Evolutionary conservation across 2,797 vertebrate species (phyloP).

Genomic region (Ceryle rudis): DNA sequence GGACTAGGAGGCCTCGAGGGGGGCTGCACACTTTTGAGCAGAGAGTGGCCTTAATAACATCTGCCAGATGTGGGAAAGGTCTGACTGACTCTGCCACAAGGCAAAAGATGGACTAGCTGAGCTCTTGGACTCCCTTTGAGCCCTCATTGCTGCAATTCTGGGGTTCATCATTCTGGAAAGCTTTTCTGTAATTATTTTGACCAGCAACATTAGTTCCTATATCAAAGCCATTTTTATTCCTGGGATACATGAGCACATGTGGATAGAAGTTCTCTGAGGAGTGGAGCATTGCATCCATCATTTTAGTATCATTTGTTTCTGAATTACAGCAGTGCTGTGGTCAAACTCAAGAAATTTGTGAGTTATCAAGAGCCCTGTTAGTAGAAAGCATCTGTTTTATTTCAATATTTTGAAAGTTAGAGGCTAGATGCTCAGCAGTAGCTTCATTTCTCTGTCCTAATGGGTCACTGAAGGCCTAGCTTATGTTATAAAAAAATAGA

Average conservation of each 20-base stretch:
- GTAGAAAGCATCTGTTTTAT: neutral
- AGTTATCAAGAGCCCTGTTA: neutral
- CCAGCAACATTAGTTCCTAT: neutral
- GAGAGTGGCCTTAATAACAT: neutral
- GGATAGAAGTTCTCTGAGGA: neutral
- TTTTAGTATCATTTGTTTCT: neutral
- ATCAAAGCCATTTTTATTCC: neutral
- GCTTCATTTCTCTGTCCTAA: neutral
- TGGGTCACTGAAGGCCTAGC: neutral
- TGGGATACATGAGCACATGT: neutral
- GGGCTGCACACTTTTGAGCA: neutral
- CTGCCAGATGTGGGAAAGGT: neutral
- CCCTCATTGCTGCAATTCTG: neutral
- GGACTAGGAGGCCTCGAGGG: neutral
- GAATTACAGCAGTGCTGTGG: neutral
- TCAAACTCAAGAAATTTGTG: neutral
- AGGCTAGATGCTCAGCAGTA: neutral
- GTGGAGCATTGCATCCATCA: neutral
- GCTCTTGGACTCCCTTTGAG: neutral
- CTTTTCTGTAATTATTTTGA: neutral
- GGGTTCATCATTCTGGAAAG: neutral
- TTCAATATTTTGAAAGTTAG: neutral
- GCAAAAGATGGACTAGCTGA: neutral
- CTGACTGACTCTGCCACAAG: neutral
- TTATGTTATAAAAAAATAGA: neutral